Percentiles rank a stretch among this genome's conserved stretches.
phyloP scores from a whole-genome alignment of 2,888 invertebrate genomes.

The Polydrusus cervinus region DNA sequence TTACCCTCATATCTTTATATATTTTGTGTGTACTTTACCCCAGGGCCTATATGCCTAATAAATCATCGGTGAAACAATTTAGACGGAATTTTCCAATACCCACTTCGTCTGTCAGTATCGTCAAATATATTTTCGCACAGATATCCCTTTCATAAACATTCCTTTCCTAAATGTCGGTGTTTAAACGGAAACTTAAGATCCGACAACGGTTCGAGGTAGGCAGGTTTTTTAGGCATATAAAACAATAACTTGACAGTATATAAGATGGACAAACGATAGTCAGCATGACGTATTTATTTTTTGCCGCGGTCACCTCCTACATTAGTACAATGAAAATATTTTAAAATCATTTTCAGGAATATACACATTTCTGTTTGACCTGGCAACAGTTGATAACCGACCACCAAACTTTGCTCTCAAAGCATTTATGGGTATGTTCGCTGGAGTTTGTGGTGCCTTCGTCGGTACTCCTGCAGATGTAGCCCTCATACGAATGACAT shows the following conservation, averaged over 20 bases:
- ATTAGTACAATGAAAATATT: no score
- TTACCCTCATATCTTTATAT: background rate
- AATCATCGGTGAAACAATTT: background rate
- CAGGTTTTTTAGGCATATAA: no score
- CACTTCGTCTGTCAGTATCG: background rate
- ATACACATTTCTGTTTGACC: slow-evolving; percentile 91
- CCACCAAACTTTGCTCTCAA: slow-evolving; percentile 88
- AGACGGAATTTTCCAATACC: background rate
- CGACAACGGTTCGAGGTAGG: no score
- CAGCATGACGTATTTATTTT: no score
- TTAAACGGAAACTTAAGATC: no score
- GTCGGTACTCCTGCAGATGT: slow-evolving; percentile 96
- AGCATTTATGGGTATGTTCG: slow-evolving; percentile 88
- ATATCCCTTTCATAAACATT: background rate
- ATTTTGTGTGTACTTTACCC: no score
- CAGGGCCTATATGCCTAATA: background rate
- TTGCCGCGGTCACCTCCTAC: no score
- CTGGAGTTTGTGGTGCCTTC: slow-evolving; percentile 91
- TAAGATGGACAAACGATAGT: no score
- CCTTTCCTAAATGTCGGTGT: no score
- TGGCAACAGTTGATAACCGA: slow-evolving; percentile 74
- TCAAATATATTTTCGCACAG: background rate
- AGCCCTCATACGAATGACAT: slow-evolving; percentile 96
- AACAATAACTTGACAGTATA: no score
- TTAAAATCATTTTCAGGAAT: slow-evolving; percentile 70